A percentile compares a stretch with the other conserved stretches of the same genome.
Conservation (phyloP, 2,113 vertebrate genomes). For the Nothoprocta perdicaria region DNA sequence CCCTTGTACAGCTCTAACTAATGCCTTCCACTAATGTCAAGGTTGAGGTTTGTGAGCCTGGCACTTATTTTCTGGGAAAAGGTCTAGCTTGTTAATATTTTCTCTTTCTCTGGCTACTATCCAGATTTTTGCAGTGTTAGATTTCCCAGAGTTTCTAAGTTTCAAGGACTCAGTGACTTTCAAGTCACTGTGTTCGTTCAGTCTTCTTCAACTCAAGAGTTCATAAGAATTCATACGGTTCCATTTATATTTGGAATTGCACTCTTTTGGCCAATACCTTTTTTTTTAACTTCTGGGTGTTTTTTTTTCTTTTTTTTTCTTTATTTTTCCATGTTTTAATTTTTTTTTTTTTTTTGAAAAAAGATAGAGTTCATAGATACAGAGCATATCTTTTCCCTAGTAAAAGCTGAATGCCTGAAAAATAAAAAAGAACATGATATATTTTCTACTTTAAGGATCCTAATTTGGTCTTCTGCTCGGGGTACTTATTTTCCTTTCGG, state of each 20-base stretch:
- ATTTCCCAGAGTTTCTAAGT: background rate
- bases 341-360: background rate
- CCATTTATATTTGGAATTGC: background rate
- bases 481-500: background rate
- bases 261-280: background rate
- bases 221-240: background rate
- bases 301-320: rapidly evolving
- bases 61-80: background rate
- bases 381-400: background rate
- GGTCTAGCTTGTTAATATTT: background rate
- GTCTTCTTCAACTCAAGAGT: background rate
- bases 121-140: background rate
- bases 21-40: background rate
- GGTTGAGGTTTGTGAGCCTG: background rate
- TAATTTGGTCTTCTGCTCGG: background rate
- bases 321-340: background rate
- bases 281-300: background rate
- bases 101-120: background rate
- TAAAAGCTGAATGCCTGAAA: background rate
- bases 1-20: background rate
- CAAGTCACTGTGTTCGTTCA: background rate
- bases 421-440: background rate
- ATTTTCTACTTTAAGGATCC: background rate
- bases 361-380: background rate
- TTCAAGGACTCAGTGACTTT: background rate